phyloP scores from a whole-genome alignment of 2,797 vertebrate genomes.

The Sebastes cheni region DNA sequence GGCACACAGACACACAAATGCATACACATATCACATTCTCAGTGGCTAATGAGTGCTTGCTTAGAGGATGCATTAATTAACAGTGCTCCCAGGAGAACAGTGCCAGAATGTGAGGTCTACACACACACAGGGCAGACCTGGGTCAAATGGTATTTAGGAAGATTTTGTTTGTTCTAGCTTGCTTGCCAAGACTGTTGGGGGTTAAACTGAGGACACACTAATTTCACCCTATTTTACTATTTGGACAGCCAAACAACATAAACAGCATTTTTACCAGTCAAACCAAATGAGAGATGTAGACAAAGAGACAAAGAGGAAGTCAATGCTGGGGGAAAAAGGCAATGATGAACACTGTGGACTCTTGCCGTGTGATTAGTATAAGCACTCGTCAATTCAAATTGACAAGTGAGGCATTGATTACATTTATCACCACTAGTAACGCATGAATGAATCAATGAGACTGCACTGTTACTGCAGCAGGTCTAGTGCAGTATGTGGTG shows the following conservation, averaged over 20 bases:
- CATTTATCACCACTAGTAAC: neutral
- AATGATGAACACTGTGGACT: neutral
- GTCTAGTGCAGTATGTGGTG: neutral
- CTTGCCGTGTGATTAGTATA: neutral
- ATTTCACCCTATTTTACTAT: neutral
- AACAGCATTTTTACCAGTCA: neutral
- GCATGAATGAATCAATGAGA: neutral
- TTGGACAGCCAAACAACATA: neutral
- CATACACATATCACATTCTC: conserved; percentile 20
- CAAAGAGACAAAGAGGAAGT: neutral
- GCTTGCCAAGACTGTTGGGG: conserved; percentile 2
- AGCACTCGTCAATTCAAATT: neutral
- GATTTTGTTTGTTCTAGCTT: conserved; percentile 33
- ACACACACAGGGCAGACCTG: conserved; percentile 15
- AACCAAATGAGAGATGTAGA: neutral
- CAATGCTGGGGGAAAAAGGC: neutral
- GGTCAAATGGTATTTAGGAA: conserved; percentile 42
- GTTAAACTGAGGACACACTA: conserved; percentile 34
- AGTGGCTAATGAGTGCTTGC: conserved; percentile 52
- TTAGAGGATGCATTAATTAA: conserved; percentile 58
- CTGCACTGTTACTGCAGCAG: neutral
- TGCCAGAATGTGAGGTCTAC: conserved; percentile 28
- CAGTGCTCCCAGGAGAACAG: conserved; percentile 53
- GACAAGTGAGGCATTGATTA: neutral
- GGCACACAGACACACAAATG: conserved; percentile 1